These are phyloP conservation scores for Pelodiscus sinensis DNA, from an alignment of 2,113 vertebrate genomes.

Conservation along the genomic window DNA sequence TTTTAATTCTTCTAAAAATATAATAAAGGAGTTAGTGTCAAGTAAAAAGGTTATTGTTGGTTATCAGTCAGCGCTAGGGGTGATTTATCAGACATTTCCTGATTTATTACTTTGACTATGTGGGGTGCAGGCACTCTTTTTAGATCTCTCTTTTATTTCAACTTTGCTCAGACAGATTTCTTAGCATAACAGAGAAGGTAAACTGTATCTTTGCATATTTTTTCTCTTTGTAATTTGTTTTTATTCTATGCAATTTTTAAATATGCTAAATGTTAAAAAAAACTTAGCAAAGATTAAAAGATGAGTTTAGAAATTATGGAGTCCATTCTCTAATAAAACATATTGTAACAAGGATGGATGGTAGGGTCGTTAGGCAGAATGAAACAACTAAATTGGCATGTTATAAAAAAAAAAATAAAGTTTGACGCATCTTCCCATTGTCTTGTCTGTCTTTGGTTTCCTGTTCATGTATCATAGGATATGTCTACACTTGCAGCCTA, in stretches of 20 bases:
- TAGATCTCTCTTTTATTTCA: slow-evolving; percentile 1
- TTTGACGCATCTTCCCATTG: neutral
- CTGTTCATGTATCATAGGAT: neutral
- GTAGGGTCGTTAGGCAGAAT: neutral
- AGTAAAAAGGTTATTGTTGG: slow-evolving; percentile 70
- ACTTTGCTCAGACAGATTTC: slow-evolving; percentile 1
- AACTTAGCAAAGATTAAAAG: neutral
- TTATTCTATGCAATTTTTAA: neutral
- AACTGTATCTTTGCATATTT: neutral
- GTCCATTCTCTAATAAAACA: neutral
- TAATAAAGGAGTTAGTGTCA: slow-evolving; percentile 67
- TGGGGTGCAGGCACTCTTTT: neutral
- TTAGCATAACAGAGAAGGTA: neutral
- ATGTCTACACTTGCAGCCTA: too few species aligned
- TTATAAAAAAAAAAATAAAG: neutral
- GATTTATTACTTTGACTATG: slow-evolving; percentile 23
- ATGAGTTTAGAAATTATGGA: neutral
- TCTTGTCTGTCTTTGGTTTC: neutral
- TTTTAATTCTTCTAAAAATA: slow-evolving; percentile 68
- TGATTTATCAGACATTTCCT: slow-evolving; percentile 45
- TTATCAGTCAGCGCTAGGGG: slow-evolving; percentile 50
- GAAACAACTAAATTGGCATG: neutral
- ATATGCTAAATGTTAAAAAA: neutral
- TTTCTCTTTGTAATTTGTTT: neutral
- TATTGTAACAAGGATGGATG: neutral